Evolutionary conservation across 2,888 invertebrate species (phyloP), one percentile per base, ranked within the genome.

Genomic region (Plebejus melissa): DNA sequence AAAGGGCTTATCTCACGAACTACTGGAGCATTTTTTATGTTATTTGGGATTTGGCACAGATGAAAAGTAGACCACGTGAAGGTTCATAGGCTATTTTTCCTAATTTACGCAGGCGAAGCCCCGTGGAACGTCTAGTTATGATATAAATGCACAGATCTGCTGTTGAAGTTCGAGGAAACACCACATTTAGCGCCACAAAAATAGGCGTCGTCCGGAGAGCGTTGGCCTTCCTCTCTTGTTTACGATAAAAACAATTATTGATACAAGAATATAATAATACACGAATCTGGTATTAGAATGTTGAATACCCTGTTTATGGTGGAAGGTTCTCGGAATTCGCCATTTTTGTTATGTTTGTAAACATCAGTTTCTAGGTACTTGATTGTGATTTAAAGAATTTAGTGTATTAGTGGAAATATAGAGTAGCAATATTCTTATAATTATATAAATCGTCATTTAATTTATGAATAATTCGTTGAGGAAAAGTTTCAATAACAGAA

Each of bases 131-230:
- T 22, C 22, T 22, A 22, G 22, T 32, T 32, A 32, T 32, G 32
- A 32, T 32, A 32, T 32, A 36, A 13, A 65, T 65, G 4, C 60
- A 65, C 58, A 28, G 28, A 13, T 65, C 65, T 32, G 65, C 65
- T 65, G 5, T 36, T 32, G 65, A 65, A 65, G 65, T 65, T 65
- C 65, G 65, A 65, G 65, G 65, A 65, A 65, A 32, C 50, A 28
- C 71, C 28, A 9, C 22, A 46, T 50, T 46, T 54, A 88, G 86
- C 83, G 79, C 78, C 80, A 82, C 86, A 83, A 88, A 90, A 89
- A 90, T 90, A 90, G 88, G 90, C 86, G 90, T 87, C 82, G 83
- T 86, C 80, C 78, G 79, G 79, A 82, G 90, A 87, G 86, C 90
- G 87, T 86, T 83, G 90, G 83, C 88, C 89, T 84, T 78, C 78